Evolutionary conservation across 2,888 invertebrate genomes (phyloP), one percentile per base, ranked within the genome.

Genomic region (Alsophila aescularia): DNA sequence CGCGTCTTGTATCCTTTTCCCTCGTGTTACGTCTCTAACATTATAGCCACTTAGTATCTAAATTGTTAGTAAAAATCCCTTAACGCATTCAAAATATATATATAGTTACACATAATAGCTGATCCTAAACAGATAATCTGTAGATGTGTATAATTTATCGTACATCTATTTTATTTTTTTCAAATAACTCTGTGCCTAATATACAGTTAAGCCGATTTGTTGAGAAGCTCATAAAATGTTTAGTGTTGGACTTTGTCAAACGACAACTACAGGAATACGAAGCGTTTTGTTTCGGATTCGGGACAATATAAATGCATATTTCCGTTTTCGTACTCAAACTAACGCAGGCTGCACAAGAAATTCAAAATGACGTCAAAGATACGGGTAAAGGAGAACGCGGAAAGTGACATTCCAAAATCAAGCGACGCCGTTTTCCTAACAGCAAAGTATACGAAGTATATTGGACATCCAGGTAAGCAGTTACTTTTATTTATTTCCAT

Each of bases 81-180:
- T 90, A 88, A 90, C 87, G 77, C 87, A 87, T 89, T 89, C 90
- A 88, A 90, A 85, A 90, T 90, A 90, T 89, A 90, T 89, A 88
- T 83, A 86, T 85, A 86, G 78, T 80, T 82, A 80, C 72, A 80
- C 61, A 75, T 83, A 77, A 73, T 80, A 86, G 87, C 87, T 83
- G 88, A 76, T 81, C 78, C 84, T 85, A 85, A 78, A 79, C 80
- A 80, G 78, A 82, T 77, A 78, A 73, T 81, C 80, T 84, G 81
- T 87, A 86, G 83, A 83, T 29, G 83, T 88, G 85, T 88, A 88
- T 86, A 85, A 78, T 75, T 64, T 80, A 86, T 82, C 81, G 81
- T 88, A 87, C 81, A 85, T 75, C 84, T 87, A 87, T 85, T 66
- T 79, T 67, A 73, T 77, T 76, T 74, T 71, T 75, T 18, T 56